Percentiles rank a stretch among this genome's conserved stretches.
Evolutionary conservation across 2,888 invertebrate genomes (phyloP).

Genomic region (Dioctria rufipes): DNA sequence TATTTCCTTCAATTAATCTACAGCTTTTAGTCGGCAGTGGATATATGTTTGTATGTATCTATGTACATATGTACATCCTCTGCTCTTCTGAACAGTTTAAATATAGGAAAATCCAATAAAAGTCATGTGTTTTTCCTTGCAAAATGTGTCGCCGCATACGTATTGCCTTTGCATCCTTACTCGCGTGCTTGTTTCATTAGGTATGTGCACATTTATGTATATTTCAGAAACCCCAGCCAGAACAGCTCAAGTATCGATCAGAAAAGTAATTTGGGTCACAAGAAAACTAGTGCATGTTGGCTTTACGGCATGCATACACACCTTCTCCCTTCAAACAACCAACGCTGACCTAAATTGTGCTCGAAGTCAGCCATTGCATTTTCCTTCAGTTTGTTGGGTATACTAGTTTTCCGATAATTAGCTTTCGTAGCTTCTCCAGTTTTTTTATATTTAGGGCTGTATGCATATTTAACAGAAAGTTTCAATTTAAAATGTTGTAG

Average conservation of each 20-base stretch:
- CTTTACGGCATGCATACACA: background rate
- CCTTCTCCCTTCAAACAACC: background rate
- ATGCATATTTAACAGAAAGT: no score
- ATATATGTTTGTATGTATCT: background rate
- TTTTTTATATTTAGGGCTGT: background rate
- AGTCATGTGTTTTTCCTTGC: background rate
- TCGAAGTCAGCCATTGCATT: background rate
- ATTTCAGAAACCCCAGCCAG: background rate
- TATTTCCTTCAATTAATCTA: background rate
- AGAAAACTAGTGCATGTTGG: slow-evolving; percentile 15
- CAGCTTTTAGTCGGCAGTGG: background rate
- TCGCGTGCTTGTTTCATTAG: background rate
- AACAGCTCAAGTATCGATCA: background rate
- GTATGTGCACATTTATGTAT: background rate
- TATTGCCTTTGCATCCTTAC: background rate
- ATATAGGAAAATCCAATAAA: slow-evolving; percentile 1
- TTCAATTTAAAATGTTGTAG: no score
- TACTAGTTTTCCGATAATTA: slow-evolving; percentile 10
- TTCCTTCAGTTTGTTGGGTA: background rate
- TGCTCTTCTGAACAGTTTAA: background rate
- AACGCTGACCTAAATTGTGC: background rate
- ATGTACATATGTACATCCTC: background rate
- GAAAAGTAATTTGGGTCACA: slow-evolving; percentile 13
- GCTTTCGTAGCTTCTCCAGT: background rate
- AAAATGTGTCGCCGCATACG: background rate